These are phyloP conservation scores for Clitarchus hookeri DNA, from an alignment of 2,888 invertebrate genomes.

Conservation along the genomic window DNA sequence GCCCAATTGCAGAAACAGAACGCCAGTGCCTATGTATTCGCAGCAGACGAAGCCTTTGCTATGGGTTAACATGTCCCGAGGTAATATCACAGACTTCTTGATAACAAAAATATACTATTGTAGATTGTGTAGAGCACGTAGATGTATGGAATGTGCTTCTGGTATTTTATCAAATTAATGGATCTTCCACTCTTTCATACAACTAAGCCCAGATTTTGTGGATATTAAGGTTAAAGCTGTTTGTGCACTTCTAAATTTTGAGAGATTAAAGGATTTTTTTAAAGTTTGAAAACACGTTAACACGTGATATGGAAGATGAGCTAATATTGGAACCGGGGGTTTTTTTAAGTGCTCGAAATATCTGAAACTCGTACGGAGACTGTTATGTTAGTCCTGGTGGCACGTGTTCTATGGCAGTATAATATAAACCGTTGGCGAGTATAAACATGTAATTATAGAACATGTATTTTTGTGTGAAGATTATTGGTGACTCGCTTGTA, in stretches of 20 bases:
- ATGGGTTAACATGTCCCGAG: not conserved
- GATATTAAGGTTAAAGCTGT: not conserved
- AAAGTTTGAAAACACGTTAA: not conserved
- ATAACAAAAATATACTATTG: not conserved
- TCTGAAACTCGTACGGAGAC: not conserved
- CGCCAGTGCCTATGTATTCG: not conserved
- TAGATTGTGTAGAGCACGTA: not conserved
- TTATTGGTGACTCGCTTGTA: too few relatives aligned
- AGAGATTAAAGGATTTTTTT: not conserved
- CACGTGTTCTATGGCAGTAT: conserved; percentile 12
- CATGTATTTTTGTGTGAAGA: too few relatives aligned
- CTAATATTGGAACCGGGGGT: not conserved
- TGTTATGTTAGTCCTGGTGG: conserved; percentile 3
- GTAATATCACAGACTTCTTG: not conserved
- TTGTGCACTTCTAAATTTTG: not conserved
- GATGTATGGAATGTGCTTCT: not conserved
- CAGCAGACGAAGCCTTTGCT: not conserved
- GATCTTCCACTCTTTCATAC: not conserved
- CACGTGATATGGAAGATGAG: not conserved
- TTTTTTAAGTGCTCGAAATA: not conserved
- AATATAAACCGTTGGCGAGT: not conserved
- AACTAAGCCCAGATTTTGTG: not conserved
- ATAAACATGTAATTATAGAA: too few relatives aligned
- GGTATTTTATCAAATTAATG: conserved; percentile 20
- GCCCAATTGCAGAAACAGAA: not conserved